Evolutionary conservation across 2,888 invertebrate genomes (phyloP), one percentile per base, ranked within the genome.

Genomic region (Bimastos eiseni): DNA sequence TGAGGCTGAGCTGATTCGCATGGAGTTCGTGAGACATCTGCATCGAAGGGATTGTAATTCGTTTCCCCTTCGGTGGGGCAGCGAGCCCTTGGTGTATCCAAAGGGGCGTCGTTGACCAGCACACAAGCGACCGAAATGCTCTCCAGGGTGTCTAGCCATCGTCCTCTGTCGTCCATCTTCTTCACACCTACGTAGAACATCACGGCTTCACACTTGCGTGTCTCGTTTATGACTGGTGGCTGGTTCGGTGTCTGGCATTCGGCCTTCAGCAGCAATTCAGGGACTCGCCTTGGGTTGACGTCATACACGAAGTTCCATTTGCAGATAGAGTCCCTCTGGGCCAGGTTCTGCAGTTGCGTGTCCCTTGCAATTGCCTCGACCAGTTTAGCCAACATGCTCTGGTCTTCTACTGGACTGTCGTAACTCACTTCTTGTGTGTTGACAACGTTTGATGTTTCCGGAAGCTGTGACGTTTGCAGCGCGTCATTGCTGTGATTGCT

Each of bases 201-300:
- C 5, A 86, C 86, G 3, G 34, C 21, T 17, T 5, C 19, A 24
- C 86, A 86, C 8, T 0, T 70, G 30, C n/a, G 70, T 1, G 30
- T 5, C 30, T 70, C 70, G 30, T 3, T 70, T n/a, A 11, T n/a
- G n/a, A n/a, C n/a, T n/a, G 30, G 70, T 70, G n/a, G n/a, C 70
- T 70, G 70, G 70, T 70, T 70, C 70, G 70, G n/a, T 70, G 70
- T 70, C 70, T 36, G 86, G 86, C 86, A 86, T 8, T 36, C 86
- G 34, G 86, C 86, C 37, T 86, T 86, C 86, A 86, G 34, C 86
- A 86, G 86, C 36, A 86, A 17, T 24, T 86, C 86, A 37, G 86
- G 86, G 37, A 86, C 86, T 34, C 86, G 86, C 19, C 86, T 34
- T 1, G 86, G 6, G 86, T 86, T 37, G 17, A 86, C 86, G 36